phyloP scores from a whole-genome alignment of 2,113 vertebrate species.

The Nibea coibor region DNA sequence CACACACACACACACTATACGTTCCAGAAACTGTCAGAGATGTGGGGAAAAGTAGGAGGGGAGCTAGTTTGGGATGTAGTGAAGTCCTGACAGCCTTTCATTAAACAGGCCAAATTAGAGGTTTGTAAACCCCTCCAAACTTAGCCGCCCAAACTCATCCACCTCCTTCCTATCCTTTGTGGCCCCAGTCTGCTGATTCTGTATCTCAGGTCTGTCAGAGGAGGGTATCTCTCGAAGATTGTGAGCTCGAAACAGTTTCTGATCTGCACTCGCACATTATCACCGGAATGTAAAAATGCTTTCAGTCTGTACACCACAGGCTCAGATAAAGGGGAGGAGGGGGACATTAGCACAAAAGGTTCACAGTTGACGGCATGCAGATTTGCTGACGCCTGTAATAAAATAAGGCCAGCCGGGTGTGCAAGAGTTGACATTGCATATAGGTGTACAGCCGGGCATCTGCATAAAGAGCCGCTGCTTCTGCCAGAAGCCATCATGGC shows the following conservation, averaged over 20 bases:
- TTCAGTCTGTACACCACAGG: conserved; percentile 52
- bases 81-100: conserved; percentile 79
- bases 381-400: conserved; percentile 81
- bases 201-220: conserved; percentile 47
- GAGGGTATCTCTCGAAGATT: conserved; percentile 51
- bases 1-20: conserved; percentile 5
- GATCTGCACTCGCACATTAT: conserved; percentile 70
- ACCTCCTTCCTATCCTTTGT: conserved; percentile 50
- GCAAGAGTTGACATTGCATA: conserved; percentile 79
- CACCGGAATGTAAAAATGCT: conserved; percentile 69
- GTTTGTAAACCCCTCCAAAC: conserved; percentile 60
- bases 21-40: conserved; percentile 60
- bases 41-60: conserved; percentile 62
- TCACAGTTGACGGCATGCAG: conserved; percentile 77
- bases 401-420: conserved; percentile 77
- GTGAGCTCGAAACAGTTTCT: conserved; percentile 58
- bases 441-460: conserved; percentile 74
- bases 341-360: conserved; percentile 72
- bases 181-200: conserved; percentile 41
- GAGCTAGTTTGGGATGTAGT: conserved; percentile 68
- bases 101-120: conserved; percentile 80
- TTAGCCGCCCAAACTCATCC: conserved; percentile 34
- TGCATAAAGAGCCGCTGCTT: conserved; percentile 72
- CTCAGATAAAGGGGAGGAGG: conserved; percentile 53
- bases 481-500: conserved; percentile 72